Percentiles rank a stretch among this genome's conserved stretches.
Evolutionary conservation across 2,888 invertebrate genomes (phyloP).

Genomic region (Acheta domesticus): DNA sequence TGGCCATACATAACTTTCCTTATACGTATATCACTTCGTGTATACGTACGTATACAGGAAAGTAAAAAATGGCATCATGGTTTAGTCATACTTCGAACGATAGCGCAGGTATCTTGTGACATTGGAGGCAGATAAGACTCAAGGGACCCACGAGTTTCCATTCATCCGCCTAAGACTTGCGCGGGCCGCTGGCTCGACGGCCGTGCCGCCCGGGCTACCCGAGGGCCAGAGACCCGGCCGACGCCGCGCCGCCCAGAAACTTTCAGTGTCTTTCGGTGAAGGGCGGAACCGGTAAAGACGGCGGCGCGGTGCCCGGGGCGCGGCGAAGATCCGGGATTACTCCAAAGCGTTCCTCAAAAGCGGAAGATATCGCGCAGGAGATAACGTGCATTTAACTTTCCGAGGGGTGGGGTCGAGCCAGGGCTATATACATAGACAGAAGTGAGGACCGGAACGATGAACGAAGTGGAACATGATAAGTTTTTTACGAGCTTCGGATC

Average conservation of each 20-base stretch:
- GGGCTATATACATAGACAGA: not conserved
- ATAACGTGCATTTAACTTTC: slow-evolving; percentile 10
- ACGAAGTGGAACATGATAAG: slow-evolving; percentile 18
- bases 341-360: slow-evolving; percentile 18
- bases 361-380: not conserved
- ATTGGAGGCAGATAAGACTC: no score
- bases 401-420: not conserved
- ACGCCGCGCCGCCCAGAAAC: not conserved
- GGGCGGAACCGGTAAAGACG: not conserved
- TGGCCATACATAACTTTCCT: no score
- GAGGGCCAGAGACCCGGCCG: no score
- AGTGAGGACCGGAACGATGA: slow-evolving; percentile 12
- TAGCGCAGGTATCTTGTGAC: no score
- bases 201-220: no score
- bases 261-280: not conserved
- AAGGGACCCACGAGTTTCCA: no score
- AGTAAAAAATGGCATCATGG: no score
- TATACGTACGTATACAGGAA: no score
- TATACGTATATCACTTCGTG: no score
- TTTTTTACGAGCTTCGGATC: not conserved
- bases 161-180: no score
- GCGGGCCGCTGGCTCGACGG: no score
- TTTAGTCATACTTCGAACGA: no score
- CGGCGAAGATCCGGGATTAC: not conserved
- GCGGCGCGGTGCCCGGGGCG: not conserved